Evolutionary conservation across 2,113 vertebrate species (phyloP).

Genomic region (Sturnira hondurensis): DNA sequence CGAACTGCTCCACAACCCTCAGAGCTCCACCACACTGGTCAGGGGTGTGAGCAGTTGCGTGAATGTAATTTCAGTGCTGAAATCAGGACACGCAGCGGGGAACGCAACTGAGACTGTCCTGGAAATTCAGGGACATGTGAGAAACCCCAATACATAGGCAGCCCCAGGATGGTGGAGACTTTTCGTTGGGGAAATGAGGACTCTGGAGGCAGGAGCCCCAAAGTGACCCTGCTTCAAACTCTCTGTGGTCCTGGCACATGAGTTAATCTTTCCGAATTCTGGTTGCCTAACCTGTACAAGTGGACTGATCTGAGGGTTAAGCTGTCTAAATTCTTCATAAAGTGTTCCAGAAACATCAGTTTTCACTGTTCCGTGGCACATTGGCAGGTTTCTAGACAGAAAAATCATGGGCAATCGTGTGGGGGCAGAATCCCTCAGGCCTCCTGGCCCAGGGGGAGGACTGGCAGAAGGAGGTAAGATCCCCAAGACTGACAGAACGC

Average conservation of each 20-base stretch:
- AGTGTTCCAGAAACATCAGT: not conserved
- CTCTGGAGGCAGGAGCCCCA: not conserved
- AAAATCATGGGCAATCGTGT: not conserved
- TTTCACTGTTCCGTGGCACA: not conserved
- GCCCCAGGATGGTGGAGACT: not conserved
- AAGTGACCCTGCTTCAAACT: not conserved
- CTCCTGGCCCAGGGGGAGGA: not conserved
- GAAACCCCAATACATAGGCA: not conserved
- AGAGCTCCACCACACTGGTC: not conserved
- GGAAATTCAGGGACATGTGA: not conserved
- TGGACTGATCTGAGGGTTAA: not conserved
- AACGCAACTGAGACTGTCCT: not conserved
- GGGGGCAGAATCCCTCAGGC: not conserved
- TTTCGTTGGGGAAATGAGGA: not conserved
- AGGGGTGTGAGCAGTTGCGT: not conserved
- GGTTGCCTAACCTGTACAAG: not conserved
- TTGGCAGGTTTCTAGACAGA: not conserved
- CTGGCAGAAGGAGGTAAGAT: not conserved
- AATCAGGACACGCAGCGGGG: not conserved
- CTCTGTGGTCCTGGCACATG: not conserved
- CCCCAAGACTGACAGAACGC: not conserved
- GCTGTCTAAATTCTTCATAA: constrained; percentile 10
- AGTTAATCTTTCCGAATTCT: not conserved
- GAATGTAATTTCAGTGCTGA: not conserved
- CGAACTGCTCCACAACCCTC: not conserved